A percentile compares a stretch with the other conserved stretches of the same genome.
These are phyloP conservation scores for Zygogramma bicolorata DNA, from an alignment of 2,888 invertebrate species.

Conservation along the genomic window DNA sequence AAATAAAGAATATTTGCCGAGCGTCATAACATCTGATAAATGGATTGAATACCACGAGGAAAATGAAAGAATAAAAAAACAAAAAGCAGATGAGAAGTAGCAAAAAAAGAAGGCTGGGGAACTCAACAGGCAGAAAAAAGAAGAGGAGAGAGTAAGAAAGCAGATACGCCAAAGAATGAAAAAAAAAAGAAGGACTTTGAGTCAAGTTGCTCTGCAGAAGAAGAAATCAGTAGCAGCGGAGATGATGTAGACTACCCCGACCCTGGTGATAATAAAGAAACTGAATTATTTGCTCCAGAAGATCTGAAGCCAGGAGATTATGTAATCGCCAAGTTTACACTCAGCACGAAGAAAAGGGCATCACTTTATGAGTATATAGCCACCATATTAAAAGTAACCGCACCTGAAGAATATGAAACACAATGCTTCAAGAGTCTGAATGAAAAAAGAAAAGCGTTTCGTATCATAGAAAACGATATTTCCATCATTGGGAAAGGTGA, in stretches of 20 bases:
- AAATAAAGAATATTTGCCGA: slow-evolving; percentile 15
- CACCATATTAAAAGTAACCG: slow-evolving; percentile 5
- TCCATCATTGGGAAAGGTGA: slow-evolving; percentile 7
- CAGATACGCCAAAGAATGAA: slow-evolving; percentile 3
- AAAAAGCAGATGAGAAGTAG: slow-evolving; percentile 15
- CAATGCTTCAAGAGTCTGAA: slow-evolving; percentile 16
- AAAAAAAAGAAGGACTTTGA: slow-evolving; percentile 8
- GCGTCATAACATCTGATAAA: slow-evolving; percentile 23
- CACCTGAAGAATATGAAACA: slow-evolving; percentile 16
- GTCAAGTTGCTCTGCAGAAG: slow-evolving; percentile 12
- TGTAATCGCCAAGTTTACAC: slow-evolving; percentile 9
- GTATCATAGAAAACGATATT: slow-evolving; percentile 5
- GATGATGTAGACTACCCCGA: slow-evolving; percentile 11
- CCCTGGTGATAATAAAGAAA: slow-evolving; percentile 15
- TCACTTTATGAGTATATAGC: slow-evolving; percentile 8
- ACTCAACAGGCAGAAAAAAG: slow-evolving; percentile 16
- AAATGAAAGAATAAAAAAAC: slow-evolving; percentile 16
- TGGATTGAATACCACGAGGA: slow-evolving; percentile 7
- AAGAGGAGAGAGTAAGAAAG: slow-evolving; percentile 5
- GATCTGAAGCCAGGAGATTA: slow-evolving; percentile 9
- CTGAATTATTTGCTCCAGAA: slow-evolving; percentile 3
- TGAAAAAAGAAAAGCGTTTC: slow-evolving; percentile 8
- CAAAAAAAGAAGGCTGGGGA: slow-evolving; percentile 18
- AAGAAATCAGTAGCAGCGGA: slow-evolving; percentile 17
- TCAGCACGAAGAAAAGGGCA: not conserved